Conservation (phyloP, 1,140 invertebrate species). For the Anoplolepis gracilipes region DNA sequence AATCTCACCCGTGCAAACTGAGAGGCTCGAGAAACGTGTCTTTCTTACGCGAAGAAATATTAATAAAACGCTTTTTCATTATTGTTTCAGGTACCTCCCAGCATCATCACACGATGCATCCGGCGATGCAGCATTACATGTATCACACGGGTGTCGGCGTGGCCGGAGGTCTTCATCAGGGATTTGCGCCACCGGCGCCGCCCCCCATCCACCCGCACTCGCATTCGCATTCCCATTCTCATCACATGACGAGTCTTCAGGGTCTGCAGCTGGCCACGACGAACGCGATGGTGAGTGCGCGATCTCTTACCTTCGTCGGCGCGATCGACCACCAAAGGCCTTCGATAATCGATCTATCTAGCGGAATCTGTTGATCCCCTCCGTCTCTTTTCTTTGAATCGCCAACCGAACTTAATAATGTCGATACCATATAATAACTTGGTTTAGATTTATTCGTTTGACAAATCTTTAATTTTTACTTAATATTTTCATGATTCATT, state of each 20-base stretch:
- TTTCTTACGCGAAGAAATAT: neutral
- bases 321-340: conserved; percentile 41
- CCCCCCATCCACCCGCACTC: conserved; percentile 86
- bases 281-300: conserved; percentile 86
- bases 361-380: neutral
- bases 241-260: conserved; percentile 86
- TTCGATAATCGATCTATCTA: conserved; percentile 53
- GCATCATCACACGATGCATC: conserved; percentile 85
- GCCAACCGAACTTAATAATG: neutral
- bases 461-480: too few relatives aligned
- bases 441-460: neutral
- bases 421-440: neutral
- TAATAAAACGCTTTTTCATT: conserved; percentile 23
- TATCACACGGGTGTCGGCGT: conserved; percentile 85
- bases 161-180: conserved; percentile 84
- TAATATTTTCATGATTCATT: too few relatives aligned
- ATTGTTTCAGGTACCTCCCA: conserved; percentile 82
- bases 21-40: neutral
- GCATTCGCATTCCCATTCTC: conserved; percentile 85
- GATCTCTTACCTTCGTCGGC: conserved; percentile 60
- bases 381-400: neutral
- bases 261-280: conserved; percentile 86
- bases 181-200: conserved; percentile 84
- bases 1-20: neutral
- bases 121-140: conserved; percentile 85